A percentile compares a stretch with the other conserved stretches of the same genome.
Conservation (phyloP, 2,797 vertebrate species). For the Ambastaia sidthimunki region DNA sequence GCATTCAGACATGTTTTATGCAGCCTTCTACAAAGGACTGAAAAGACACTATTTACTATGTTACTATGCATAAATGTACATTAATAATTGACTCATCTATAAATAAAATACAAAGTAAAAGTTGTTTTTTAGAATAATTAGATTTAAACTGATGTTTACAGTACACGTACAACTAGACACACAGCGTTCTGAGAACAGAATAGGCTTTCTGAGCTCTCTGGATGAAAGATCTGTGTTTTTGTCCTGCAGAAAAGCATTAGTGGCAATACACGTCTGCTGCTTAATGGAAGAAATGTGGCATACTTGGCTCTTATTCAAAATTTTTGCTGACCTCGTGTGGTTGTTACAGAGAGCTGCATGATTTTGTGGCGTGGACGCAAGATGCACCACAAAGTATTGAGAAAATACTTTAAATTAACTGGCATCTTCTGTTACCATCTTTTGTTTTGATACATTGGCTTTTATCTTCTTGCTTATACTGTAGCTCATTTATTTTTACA, state of each 20-base stretch:
- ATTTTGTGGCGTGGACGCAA: background rate
- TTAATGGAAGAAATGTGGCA: background rate
- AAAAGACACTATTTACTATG: too few species aligned
- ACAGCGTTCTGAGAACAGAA: background rate
- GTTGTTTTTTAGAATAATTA: background rate
- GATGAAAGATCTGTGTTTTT: background rate
- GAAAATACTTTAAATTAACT: background rate
- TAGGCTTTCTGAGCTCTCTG: background rate
- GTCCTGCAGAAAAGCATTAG: background rate
- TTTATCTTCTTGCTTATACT: too few species aligned
- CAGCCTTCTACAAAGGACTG: too few species aligned
- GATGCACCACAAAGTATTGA: too few species aligned
- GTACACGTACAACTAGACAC: background rate
- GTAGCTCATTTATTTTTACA: too few species aligned
- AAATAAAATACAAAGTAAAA: background rate
- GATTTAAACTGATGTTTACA: background rate
- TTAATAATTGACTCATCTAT: background rate
- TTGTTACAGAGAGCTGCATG: background rate
- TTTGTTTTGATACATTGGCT: too few species aligned
- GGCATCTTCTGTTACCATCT: too few species aligned
- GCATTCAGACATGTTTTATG: too few species aligned
- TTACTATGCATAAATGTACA: too few species aligned
- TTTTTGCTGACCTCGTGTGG: slow-evolving; percentile 29
- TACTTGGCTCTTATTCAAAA: background rate
- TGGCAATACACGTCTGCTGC: background rate